A percentile compares a stretch with the other conserved stretches of the same genome.
phyloP scores from a whole-genome alignment of 1,140 invertebrate genomes.

The Drosophila watanabei region DNA sequence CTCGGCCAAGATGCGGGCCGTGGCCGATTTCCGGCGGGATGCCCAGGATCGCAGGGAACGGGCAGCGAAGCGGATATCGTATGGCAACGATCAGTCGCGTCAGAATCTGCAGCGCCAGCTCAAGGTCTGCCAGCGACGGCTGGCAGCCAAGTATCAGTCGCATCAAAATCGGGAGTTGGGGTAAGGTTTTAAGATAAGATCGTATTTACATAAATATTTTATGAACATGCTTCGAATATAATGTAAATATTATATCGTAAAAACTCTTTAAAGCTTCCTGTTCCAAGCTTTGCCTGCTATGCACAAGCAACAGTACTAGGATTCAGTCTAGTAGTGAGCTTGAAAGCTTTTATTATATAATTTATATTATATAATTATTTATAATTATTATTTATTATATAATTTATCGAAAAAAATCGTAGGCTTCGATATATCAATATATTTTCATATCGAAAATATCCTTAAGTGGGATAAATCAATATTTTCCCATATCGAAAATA shows the following conservation, averaged over 20 bases:
- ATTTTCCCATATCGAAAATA: no score
- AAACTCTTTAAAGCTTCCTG: no score
- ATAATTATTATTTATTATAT: no score
- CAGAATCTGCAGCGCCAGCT: constrained; percentile 66
- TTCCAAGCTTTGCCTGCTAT: neutral
- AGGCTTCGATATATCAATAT: no score
- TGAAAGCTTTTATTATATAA: no score
- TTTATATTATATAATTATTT: no score
- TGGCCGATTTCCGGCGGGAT: constrained; percentile 36
- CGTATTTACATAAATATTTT: neutral
- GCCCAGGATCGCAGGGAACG: constrained; percentile 56
- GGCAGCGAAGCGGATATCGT: constrained; percentile 71
- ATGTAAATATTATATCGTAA: no score
- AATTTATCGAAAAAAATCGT: no score
- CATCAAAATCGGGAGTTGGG: neutral
- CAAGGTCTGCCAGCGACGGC: neutral
- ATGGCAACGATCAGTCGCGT: constrained; percentile 70
- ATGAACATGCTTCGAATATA: neutral
- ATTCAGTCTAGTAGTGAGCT: no score
- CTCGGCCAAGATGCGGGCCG: constrained; percentile 57
- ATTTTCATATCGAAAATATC: neutral
- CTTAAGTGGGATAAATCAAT: no score
- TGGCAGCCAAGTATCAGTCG: neutral
- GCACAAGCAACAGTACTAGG: neutral
- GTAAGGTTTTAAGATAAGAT: neutral